Conservation (phyloP, 2,888 invertebrate genomes). For the Euclidia mi region DNA sequence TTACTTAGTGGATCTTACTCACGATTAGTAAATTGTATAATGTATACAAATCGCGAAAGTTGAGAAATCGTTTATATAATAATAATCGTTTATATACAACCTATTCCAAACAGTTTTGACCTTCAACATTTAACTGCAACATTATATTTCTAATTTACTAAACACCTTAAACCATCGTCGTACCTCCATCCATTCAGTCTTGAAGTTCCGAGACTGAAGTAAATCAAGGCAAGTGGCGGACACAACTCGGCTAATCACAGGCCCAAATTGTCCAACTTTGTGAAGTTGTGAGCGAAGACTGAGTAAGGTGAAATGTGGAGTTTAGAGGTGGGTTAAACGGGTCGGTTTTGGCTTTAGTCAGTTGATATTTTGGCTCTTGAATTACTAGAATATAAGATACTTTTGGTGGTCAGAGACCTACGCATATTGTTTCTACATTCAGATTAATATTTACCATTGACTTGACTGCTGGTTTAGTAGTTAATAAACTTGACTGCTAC, state of each 20-base stretch:
- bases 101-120: neutral
- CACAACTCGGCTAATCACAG: constrained; percentile 55
- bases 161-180: constrained; percentile 9
- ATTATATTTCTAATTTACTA: neutral
- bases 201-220: constrained; percentile 15
- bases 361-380: neutral
- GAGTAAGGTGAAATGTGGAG: constrained; percentile 13
- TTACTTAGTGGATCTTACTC: too few species aligned
- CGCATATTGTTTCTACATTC: too few species aligned
- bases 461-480: too few species aligned
- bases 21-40: too few species aligned
- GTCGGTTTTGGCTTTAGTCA: constrained; percentile 3
- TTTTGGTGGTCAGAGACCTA: too few species aligned
- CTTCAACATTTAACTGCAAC: neutral
- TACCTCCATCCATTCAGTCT: constrained; percentile 16
- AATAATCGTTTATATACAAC: neutral
- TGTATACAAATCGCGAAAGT: neutral
- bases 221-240: constrained; percentile 51
- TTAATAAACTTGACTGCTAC: too few species aligned
- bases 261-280: constrained; percentile 53
- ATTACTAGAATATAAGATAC: too few species aligned
- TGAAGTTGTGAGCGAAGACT: constrained; percentile 45
- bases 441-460: too few species aligned
- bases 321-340: neutral
- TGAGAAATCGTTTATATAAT: neutral